These are phyloP conservation scores for Drosophila bifasciata DNA, from an alignment of 1,140 invertebrate genomes.

Conservation along the genomic window DNA sequence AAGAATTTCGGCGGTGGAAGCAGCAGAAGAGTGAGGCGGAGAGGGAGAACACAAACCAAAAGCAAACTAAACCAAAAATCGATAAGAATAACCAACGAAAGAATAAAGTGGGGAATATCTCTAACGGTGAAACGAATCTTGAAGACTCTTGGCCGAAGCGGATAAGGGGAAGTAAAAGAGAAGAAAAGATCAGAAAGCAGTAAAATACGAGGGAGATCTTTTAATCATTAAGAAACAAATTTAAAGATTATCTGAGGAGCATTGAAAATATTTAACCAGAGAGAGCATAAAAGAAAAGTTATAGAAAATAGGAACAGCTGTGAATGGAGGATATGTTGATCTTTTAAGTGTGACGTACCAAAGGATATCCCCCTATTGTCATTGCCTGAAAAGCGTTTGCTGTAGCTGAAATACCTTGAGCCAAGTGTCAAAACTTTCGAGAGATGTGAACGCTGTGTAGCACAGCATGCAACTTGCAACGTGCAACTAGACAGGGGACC, in stretches of 20 bases:
- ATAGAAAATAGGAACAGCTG: too few relatives aligned
- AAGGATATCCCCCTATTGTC: too few relatives aligned
- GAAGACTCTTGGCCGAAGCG: conserved; percentile 3
- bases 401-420: conserved; percentile 6
- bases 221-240: too few relatives aligned
- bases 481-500: background rate
- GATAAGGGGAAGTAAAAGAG: background rate
- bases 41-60: conserved; percentile 28
- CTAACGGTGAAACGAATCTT: background rate
- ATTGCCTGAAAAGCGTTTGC: too few relatives aligned
- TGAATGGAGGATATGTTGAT: too few relatives aligned
- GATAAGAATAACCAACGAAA: conserved; percentile 67
- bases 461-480: background rate
- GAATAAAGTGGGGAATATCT: conserved; percentile 28
- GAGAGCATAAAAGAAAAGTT: too few relatives aligned
- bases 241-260: too few relatives aligned
- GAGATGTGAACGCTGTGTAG: background rate
- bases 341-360: too few relatives aligned
- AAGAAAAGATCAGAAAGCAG: too few relatives aligned
- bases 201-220: too few relatives aligned
- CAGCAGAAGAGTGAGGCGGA: background rate
- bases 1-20: background rate
- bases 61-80: conserved; percentile 67
- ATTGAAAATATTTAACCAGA: too few relatives aligned
- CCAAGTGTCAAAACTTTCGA: conserved; percentile 30